Base-by-base conservation (phyloP, 2,797 vertebrate species). In the Cryptoblepharus egeriae region DNA sequence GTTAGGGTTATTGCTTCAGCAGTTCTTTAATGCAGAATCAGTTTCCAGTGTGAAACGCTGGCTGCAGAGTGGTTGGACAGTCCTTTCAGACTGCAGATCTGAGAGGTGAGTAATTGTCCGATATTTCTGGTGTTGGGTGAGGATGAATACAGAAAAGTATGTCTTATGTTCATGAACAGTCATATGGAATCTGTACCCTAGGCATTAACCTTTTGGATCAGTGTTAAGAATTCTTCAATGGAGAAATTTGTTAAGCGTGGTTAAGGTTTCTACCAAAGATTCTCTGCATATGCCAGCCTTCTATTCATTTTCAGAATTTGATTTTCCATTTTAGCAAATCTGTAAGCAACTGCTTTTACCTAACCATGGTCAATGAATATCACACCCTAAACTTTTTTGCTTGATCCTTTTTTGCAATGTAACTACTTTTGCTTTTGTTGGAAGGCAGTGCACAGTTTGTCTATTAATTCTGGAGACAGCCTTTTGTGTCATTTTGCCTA, bases 1-100 rank as follows among this genome's bases (percentile, higher is more conserved):
- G 87, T 90, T 92, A 83, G 87, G 30, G 76, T 92, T 92, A 92
- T 81, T 91, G 81, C 76, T 88, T 90, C 92, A 82, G 77, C 85
- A 85, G 82, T 86, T 90, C 91, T 80, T 91, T 83, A 78, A 92
- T 91, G 90, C 92, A 92, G 92, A 92, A 83, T 83, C 92, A 92
- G 91, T 92, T 94, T 93, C 80, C 90, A 89, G 85, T 71, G 39
- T 78, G 88, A 90, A 79, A 87, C 84, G 75, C 85, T 87, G n/a
- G 70, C 88, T 90, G 88, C 86, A 83, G 86, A 89, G 79, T 89
- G 88, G 84, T 92, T 91, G 88, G 84, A 91, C 85, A 79, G 84
- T 89, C 86, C 87, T 83, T 90, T 55, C 84, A 88, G 82, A 77
- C 42, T 75, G 80, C 86, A 90, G 85, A 81, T 85, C 58, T 79